Base-by-base conservation (phyloP, 2,797 vertebrate genomes). In the Perodicticus potto region DNA sequence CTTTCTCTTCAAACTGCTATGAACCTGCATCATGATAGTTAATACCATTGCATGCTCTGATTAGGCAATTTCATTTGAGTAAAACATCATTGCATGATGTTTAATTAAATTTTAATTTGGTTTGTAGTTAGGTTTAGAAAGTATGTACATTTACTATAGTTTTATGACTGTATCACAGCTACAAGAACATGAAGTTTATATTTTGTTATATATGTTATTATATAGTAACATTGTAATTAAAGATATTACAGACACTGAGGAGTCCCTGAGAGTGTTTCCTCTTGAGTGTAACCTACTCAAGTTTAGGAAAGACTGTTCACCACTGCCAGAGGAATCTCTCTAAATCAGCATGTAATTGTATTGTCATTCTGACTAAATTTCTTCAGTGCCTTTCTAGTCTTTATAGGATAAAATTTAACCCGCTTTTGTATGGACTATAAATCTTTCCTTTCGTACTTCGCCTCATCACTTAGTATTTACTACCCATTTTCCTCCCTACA, bases 41-140 rank as follows among this genome's bases (percentile, higher is more conserved):
- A 91, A 86, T 83, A 80, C n/a, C 3, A 77, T 12, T 59, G 14
- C 63, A n/a, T 13, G 9, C 20, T 65, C 53, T 69, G 37, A 77
- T 73, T 73, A 95, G 34, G 49, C 37, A 91, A 63, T 78, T 93
- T 94, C 23, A 77, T 55, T 88, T 57, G 83, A 95, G n/a, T 86
- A 49, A 96, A 96, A 70, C 32, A 78, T 65, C 59, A 55, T 45
- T 70, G 65, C 40, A 89, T 93, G 69, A 55, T 76, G 57, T 17
- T 77, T 73, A 93, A 55, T 67, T 93, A 69, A 85, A 95, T 53
- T 88, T n/a, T 92, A 96, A 96, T 78, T 93, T 92, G 37, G 20
- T 55, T 94, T 92, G 2, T 73, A 86, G 25, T 95, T 96, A 91
- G 49, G n/a, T 32, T 86, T 90, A 85, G 59, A 76, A 2, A 80